A percentile compares a stretch with the other conserved stretches of the same genome.
Conservation (phyloP, 2,113 vertebrate genomes). For the Chlamydotis undulata region DNA sequence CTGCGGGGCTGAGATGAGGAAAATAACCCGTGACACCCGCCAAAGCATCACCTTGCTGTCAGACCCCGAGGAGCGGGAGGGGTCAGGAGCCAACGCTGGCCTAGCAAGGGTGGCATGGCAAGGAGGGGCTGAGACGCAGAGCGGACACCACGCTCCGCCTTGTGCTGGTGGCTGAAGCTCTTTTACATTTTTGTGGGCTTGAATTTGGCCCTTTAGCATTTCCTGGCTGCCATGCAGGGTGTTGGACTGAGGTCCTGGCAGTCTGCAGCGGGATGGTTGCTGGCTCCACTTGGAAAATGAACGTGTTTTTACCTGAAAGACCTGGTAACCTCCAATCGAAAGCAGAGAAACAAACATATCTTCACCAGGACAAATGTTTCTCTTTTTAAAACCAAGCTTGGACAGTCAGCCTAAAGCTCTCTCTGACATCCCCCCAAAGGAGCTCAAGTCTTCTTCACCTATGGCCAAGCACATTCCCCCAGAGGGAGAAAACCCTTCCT, state of each 20-base stretch:
- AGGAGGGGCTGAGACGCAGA: not conserved
- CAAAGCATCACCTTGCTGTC: not conserved
- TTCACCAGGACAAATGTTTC: not conserved
- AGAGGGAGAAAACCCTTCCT: not conserved
- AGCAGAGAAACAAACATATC: not conserved
- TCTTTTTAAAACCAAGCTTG: not conserved
- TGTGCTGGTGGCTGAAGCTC: not conserved
- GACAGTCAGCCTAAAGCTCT: not conserved
- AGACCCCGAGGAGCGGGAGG: not conserved
- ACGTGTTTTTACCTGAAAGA: not conserved
- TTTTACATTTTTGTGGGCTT: not conserved
- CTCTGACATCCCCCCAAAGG: not conserved
- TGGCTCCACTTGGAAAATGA: not conserved
- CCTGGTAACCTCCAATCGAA: not conserved
- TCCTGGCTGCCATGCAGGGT: not conserved
- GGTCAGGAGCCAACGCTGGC: not conserved
- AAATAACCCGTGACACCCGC: not conserved
- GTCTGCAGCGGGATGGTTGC: not conserved
- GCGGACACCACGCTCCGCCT: not conserved
- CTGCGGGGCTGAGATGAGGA: fast-evolving
- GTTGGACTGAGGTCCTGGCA: not conserved
- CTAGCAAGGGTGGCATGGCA: not conserved
- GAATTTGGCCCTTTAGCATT: not conserved
- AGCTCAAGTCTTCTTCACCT: not conserved
- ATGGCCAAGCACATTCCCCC: not conserved